Percentiles rank a stretch among this genome's conserved stretches.
Evolutionary conservation across 2,797 vertebrate species (phyloP).

Genomic region (Ispidina lecontei): DNA sequence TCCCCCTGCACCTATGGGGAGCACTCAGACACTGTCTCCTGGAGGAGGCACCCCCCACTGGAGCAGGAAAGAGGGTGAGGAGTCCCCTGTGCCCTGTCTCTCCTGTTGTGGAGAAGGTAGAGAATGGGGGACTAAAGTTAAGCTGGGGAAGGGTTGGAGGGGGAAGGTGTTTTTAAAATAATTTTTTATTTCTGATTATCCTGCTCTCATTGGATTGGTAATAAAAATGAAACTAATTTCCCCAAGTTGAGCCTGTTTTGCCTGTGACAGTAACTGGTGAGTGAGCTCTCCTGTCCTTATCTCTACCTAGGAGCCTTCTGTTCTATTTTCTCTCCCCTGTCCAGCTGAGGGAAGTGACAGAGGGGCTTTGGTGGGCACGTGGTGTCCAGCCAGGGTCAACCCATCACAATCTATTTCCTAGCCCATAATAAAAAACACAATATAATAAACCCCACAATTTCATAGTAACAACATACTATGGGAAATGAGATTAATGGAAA

Average conservation of each 20-base stretch:
- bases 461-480: neutral
- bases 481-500: neutral
- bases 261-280: neutral
- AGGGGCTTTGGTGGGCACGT: neutral
- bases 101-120: neutral
- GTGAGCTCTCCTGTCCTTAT: neutral
- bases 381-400: neutral
- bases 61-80: neutral
- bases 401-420: neutral
- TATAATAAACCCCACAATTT: neutral
- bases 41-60: neutral
- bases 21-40: too few species aligned
- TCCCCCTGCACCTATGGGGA: neutral
- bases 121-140: neutral
- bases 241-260: accelerated
- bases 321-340: neutral
- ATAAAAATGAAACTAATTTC: neutral
- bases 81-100: accelerated
- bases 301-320: neutral
- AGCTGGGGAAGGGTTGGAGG: neutral
- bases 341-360: neutral
- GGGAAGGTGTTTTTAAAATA: neutral
- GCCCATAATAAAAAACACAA: neutral
- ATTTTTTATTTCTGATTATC: neutral
- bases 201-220: neutral